These are phyloP conservation scores for Tauraco erythrolophus DNA, from an alignment of 2,113 vertebrate genomes.

Conservation along the genomic window DNA sequence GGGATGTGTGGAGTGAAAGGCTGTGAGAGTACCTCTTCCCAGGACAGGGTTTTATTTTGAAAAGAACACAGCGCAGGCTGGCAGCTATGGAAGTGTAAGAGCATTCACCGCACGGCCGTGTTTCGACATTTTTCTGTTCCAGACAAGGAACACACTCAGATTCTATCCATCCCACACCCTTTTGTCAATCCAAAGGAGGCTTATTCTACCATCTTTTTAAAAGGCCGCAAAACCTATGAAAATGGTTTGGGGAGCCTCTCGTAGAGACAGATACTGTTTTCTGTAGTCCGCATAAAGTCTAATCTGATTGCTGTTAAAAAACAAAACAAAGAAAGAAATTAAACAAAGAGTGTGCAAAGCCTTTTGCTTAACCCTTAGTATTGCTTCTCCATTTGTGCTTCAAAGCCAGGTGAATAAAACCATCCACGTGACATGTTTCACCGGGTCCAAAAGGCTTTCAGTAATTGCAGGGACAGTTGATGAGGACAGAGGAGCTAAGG, in stretches of 20 bases:
- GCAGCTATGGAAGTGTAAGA: not conserved
- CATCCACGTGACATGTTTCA: not conserved
- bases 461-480: not conserved
- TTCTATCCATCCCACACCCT: not conserved
- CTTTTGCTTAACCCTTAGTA: not conserved
- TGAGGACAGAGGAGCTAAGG: not conserved
- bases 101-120: fast-evolving
- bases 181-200: not conserved
- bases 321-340: no score
- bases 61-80: not conserved
- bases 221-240: not conserved
- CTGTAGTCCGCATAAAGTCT: not conserved
- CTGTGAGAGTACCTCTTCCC: fast-evolving
- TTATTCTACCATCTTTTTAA: not conserved
- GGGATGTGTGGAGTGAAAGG: fast-evolving
- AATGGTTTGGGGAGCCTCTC: not conserved
- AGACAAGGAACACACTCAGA: not conserved
- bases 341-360: not conserved
- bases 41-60: not conserved
- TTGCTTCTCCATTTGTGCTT: not conserved
- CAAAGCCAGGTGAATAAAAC: not conserved
- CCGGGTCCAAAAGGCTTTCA: not conserved
- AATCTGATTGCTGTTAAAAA: not conserved
- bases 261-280: not conserved
- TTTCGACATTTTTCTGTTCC: not conserved